Evolutionary conservation across 2,113 vertebrate species (phyloP).

Genomic region (Lophius piscatorius): DNA sequence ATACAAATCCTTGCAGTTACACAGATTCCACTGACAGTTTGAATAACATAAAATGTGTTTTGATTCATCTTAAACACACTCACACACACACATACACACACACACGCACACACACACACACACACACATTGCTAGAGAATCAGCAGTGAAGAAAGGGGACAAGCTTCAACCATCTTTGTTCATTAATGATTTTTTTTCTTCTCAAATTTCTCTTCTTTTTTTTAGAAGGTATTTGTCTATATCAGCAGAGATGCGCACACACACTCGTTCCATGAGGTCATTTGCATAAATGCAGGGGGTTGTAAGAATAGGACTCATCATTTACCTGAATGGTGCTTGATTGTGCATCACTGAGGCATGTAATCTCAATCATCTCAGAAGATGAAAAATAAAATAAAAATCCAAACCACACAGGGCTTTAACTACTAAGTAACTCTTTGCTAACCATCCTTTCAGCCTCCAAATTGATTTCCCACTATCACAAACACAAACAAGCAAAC

Average conservation of each 20-base stretch:
- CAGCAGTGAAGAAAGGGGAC: too few relatives aligned
- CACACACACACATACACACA: neutral
- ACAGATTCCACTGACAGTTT: neutral
- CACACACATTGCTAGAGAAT: too few relatives aligned
- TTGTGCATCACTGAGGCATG: constrained; percentile 32
- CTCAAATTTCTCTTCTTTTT: too few relatives aligned
- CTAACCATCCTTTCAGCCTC: constrained; percentile 7
- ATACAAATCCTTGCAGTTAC: neutral
- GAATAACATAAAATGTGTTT: neutral
- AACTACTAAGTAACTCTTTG: constrained; percentile 3
- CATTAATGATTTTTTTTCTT: too few relatives aligned
- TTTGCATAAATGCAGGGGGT: constrained; percentile 40
- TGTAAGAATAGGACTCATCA: constrained; percentile 34
- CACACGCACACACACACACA: neutral
- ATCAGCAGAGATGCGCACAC: neutral
- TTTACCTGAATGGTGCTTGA: constrained; percentile 62
- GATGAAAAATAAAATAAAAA: constrained; percentile 14
- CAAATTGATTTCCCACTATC: constrained; percentile 22
- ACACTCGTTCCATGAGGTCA: neutral
- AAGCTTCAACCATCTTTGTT: too few relatives aligned
- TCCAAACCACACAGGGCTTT: too few relatives aligned
- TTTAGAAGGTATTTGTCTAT: too few relatives aligned
- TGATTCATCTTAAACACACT: neutral
- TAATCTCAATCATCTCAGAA: constrained; percentile 25
- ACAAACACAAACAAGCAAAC: constrained; percentile 11